Evolutionary conservation across 2,113 vertebrate genomes (phyloP).

Genomic region (Aldabrachelys gigantea): DNA sequence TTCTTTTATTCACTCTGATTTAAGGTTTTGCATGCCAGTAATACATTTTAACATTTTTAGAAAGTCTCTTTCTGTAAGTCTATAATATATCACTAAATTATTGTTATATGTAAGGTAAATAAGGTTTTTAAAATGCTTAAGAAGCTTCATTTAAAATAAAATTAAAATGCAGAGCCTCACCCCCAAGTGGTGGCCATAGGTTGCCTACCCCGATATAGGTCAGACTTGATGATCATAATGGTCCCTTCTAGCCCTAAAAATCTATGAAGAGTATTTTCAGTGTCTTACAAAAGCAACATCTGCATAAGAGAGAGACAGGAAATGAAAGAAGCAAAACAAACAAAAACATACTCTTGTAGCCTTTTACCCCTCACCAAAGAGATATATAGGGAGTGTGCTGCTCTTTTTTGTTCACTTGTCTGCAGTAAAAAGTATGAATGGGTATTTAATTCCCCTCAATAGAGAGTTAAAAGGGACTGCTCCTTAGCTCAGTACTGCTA

Average conservation of each 20-base stretch:
- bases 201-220: neutral
- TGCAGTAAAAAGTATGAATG: neutral
- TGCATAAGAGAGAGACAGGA: neutral
- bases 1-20: too few species aligned
- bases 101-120: too few species aligned
- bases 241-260: neutral
- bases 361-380: neutral
- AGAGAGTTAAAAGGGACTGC: neutral
- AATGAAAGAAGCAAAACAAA: neutral
- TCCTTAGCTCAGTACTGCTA: neutral
- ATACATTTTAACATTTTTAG: too few species aligned
- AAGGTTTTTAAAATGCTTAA: too few species aligned
- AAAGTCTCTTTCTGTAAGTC: too few species aligned
- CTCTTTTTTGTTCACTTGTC: neutral
- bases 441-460: neutral
- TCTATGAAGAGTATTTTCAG: neutral
- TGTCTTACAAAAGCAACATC: neutral
- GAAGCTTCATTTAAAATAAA: too few species aligned
- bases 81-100: too few species aligned
- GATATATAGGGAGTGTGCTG: neutral
- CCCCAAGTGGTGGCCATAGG: too few species aligned
- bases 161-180: too few species aligned
- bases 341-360: neutral
- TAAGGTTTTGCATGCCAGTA: too few species aligned
- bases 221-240: neutral